Evolutionary conservation across 2,888 invertebrate genomes (phyloP).

Genomic region (Piscicola geometra): DNA sequence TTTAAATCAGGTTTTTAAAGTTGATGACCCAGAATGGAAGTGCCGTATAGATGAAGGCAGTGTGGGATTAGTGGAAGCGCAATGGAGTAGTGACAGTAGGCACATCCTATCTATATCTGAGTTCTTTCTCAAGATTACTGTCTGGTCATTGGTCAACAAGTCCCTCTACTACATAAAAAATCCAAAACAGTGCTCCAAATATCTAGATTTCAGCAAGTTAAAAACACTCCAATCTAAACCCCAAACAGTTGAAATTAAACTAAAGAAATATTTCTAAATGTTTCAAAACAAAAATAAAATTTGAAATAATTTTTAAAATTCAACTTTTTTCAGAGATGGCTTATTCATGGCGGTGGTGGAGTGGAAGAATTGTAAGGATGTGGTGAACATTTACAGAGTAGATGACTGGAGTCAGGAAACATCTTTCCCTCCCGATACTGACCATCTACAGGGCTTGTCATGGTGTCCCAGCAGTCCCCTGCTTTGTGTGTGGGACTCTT

Average conservation of each 20-base stretch:
- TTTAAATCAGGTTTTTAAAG: slow-evolving; percentile 59
- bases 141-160: slow-evolving; percentile 58
- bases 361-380: slow-evolving; percentile 56
- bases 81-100: slow-evolving; percentile 60
- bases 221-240: too few species aligned
- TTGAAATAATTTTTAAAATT: slow-evolving; percentile 34
- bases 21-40: slow-evolving; percentile 60
- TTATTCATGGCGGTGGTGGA: slow-evolving; percentile 57
- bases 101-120: slow-evolving; percentile 60
- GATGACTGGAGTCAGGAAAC: slow-evolving; percentile 56
- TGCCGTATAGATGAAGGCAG: slow-evolving; percentile 61
- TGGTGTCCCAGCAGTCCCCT: slow-evolving; percentile 56
- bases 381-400: slow-evolving; percentile 54
- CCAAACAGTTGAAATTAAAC: too few species aligned
- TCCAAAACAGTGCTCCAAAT: slow-evolving; percentile 50
- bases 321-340: slow-evolving; percentile 52
- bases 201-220: slow-evolving; percentile 31
- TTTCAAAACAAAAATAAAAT: too few species aligned
- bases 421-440: slow-evolving; percentile 56
- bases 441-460: slow-evolving; percentile 54
- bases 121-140: slow-evolving; percentile 57
- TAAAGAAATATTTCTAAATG: too few species aligned
- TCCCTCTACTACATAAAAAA: slow-evolving; percentile 57
- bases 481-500: slow-evolving; percentile 55
- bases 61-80: slow-evolving; percentile 58